Base-by-base conservation (phyloP, 2,113 vertebrate genomes). In the Illadopsis cleaveri region DNA sequence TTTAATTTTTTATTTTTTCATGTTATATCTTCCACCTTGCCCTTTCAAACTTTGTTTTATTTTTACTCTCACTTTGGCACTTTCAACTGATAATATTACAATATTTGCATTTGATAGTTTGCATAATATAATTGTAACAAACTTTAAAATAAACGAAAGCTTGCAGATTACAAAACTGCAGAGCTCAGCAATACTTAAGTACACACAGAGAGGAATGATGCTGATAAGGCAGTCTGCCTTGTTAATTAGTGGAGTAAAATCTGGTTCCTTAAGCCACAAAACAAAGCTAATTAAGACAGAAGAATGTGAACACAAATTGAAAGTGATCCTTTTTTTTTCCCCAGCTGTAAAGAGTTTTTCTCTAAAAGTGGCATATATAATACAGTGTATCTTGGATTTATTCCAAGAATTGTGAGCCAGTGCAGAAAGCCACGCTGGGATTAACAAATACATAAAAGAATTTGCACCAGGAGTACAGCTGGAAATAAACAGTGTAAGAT, bases 271-370 rank as follows among this genome's bases (percentile, higher is more conserved):
- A 97, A 95, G 89, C 94, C 95, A 95, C 93, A 97, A 98, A 97
- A 97, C 72, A 79, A 92, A 96, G 94, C 92, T 98, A 98, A 98
- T 98, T 97, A 98, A 97, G 95, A 96, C 70, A 96, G 96, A 96
- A 98, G 96, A 97, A 98, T 96, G 79, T 75, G 85, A 96, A 94
- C 84, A 60, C 95, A 97, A 97, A 98, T 97, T 97, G 97, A 96
- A 97, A 97, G 83, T 86, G 90, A 96, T 94, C n/a, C 62, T 19
- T 44, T 51, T 70, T 75, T 77, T 40, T 15, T 4, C 1, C 4
- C 54, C 77, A 69, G 31, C 77, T 83, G 77, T 73, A 92, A 86
- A 84, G 90, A 81, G 38, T 82, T 96, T 95, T 96, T 96, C 93
- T 97, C 61, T 84, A 51, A n/a, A 97, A 97, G 94, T 95, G 95